Conservation (phyloP, 2,113 vertebrate species). For the Danio rerio region DNA sequence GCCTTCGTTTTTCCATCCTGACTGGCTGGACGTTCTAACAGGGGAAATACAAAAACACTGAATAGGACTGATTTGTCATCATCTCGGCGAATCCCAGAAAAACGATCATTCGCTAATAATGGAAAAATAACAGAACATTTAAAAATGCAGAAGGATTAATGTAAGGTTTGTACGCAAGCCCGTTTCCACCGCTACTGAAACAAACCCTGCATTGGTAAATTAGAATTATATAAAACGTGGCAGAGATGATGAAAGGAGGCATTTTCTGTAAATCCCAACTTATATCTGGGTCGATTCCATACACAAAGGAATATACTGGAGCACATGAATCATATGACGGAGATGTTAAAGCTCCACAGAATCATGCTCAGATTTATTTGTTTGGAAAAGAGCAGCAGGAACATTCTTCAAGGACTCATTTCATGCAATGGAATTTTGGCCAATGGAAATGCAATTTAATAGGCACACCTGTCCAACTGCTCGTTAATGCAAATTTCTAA, state of each 20-base stretch:
- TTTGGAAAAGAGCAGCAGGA: too few species aligned
- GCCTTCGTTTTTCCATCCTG: slow-evolving; percentile 43
- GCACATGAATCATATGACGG: background rate
- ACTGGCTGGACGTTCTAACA: slow-evolving; percentile 33
- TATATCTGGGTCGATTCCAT: background rate
- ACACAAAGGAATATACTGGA: too few species aligned
- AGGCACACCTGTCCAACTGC: too few species aligned
- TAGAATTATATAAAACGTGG: background rate
- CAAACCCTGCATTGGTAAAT: background rate
- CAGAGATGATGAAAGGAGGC: background rate
- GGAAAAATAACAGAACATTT: background rate
- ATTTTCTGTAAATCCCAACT: background rate
- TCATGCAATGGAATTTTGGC: too few species aligned
- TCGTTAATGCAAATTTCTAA: too few species aligned
- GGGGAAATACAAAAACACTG: slow-evolving; percentile 14
- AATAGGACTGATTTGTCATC: background rate
- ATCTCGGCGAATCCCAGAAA: background rate
- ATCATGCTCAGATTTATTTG: too few species aligned
- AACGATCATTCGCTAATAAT: background rate
- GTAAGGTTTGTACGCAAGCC: background rate
- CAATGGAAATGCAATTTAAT: too few species aligned
- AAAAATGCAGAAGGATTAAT: background rate
- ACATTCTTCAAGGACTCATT: too few species aligned
- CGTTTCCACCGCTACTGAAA: background rate
- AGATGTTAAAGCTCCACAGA: too few species aligned